These are phyloP conservation scores for Carcina quercana DNA, from an alignment of 2,888 invertebrate species.

Conservation along the genomic window DNA sequence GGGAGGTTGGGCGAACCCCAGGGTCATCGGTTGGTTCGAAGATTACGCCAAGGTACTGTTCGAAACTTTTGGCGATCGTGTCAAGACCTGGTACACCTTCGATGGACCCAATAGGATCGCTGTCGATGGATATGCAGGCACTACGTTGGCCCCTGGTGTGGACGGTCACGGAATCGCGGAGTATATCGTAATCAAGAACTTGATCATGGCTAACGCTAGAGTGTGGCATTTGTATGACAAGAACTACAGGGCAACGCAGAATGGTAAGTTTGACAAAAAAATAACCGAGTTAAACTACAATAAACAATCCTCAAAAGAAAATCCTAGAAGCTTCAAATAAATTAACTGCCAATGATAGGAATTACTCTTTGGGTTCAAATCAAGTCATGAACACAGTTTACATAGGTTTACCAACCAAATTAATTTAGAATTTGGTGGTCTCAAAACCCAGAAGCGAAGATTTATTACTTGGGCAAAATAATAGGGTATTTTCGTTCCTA, in stretches of 20 bases:
- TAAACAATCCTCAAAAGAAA: too few relatives aligned
- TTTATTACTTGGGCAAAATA: too few relatives aligned
- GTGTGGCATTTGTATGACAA: conserved; percentile 75
- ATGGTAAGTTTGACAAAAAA: conserved; percentile 60
- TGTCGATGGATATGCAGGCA: conserved; percentile 46
- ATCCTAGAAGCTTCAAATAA: too few relatives aligned
- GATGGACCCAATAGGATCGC: conserved; percentile 77
- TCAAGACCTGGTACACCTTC: conserved; percentile 81
- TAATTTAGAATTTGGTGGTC: too few relatives aligned
- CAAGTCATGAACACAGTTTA: too few relatives aligned
- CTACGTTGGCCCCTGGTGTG: conserved; percentile 42
- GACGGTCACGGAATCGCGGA: conserved; percentile 53
- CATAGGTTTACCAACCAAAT: too few relatives aligned
- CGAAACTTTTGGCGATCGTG: conserved; percentile 73
- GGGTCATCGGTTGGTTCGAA: conserved; percentile 76
- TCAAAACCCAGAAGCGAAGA: too few relatives aligned
- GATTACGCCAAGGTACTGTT: conserved; percentile 75
- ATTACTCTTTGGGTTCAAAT: too few relatives aligned
- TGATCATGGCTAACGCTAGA: conserved; percentile 79
- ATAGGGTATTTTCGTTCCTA: too few relatives aligned
- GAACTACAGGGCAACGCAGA: conserved; percentile 62
- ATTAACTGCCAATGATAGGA: too few relatives aligned
- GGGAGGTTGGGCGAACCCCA: conserved; percentile 80
- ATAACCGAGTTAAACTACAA: too few relatives aligned
- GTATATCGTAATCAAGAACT: conserved; percentile 77